A percentile compares a stretch with the other conserved stretches of the same genome.
Conservation (phyloP, 2,888 invertebrate species). For the Chromoteleia sp. region DNA sequence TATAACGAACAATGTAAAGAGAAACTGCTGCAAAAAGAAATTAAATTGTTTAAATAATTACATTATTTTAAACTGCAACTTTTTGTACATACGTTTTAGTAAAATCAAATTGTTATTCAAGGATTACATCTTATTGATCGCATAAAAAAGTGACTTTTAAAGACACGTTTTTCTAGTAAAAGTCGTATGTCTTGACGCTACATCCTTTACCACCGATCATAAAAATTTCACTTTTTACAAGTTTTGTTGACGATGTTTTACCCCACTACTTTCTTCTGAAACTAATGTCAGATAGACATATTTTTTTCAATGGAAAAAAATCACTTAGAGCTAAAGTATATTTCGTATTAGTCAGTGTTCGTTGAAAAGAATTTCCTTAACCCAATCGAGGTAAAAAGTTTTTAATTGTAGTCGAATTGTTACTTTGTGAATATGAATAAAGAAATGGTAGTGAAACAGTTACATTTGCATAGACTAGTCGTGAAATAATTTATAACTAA, state of each 20-base stretch:
- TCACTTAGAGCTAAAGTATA: conserved; percentile 69
- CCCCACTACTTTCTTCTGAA: conserved; percentile 70
- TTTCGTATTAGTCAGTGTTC: conserved; percentile 38
- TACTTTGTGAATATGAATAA: conserved; percentile 15
- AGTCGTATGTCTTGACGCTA: conserved; percentile 33
- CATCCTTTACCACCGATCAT: conserved; percentile 71
- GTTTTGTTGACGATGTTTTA: conserved; percentile 61
- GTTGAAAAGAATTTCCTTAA: conserved; percentile 3
- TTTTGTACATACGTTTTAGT: too few relatives aligned
- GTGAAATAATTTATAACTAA: conserved; percentile 49
- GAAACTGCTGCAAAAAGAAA: too few relatives aligned
- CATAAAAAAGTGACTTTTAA: not conserved
- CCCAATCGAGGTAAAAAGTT: conserved; percentile 7
- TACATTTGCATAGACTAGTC: conserved; percentile 49
- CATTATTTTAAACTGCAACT: too few relatives aligned
- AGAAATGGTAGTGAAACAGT: conserved; percentile 40
- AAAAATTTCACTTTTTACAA: conserved; percentile 80
- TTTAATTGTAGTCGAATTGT: conserved; percentile 6
- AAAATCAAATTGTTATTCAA: too few relatives aligned
- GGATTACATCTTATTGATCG: not conserved
- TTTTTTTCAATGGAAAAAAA: conserved; percentile 75
- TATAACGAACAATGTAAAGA: too few relatives aligned
- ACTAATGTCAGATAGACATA: conserved; percentile 53
- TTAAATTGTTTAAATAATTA: too few relatives aligned
- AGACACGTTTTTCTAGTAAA: conserved; percentile 31